Conservation (phyloP, 2,113 vertebrate species). For the Nematolebias whitei region DNA sequence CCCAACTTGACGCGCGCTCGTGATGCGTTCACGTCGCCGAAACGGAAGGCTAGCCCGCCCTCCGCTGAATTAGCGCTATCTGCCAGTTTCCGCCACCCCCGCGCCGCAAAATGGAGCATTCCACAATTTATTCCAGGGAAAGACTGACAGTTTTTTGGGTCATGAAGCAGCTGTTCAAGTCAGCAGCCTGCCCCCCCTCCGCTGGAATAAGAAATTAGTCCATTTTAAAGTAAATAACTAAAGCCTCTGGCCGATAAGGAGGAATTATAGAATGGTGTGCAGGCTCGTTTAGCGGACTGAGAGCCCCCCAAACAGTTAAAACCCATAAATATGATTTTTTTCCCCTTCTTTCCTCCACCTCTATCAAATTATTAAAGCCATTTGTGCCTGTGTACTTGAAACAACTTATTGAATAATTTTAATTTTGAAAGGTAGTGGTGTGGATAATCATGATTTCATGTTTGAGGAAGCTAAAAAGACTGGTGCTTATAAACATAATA, state of each 20-base stretch:
- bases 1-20: accelerated
- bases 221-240: constrained; percentile 88
- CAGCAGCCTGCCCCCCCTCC: constrained; percentile 81
- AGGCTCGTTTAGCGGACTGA: constrained; percentile 73
- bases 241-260: constrained; percentile 81
- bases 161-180: constrained; percentile 90
- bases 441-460: constrained; percentile 3
- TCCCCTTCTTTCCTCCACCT: constrained; percentile 21
- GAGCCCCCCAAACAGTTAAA: constrained; percentile 72
- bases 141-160: constrained; percentile 92
- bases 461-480: neutral
- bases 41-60: accelerated
- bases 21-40: neutral
- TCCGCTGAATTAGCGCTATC: neutral
- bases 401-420: constrained; percentile 53
- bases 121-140: constrained; percentile 91
- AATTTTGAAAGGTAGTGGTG: constrained; percentile 32
- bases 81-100: constrained; percentile 38
- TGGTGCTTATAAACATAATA: constrained; percentile 1
- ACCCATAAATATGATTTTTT: constrained; percentile 71
- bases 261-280: constrained; percentile 82
- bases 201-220: constrained; percentile 87
- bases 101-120: constrained; percentile 69
- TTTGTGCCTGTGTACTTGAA: constrained; percentile 35
- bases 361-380: constrained; percentile 72